Evolutionary conservation across 1,140 invertebrate genomes (phyloP).

Genomic region (Stegodyphus mimosarum): DNA sequence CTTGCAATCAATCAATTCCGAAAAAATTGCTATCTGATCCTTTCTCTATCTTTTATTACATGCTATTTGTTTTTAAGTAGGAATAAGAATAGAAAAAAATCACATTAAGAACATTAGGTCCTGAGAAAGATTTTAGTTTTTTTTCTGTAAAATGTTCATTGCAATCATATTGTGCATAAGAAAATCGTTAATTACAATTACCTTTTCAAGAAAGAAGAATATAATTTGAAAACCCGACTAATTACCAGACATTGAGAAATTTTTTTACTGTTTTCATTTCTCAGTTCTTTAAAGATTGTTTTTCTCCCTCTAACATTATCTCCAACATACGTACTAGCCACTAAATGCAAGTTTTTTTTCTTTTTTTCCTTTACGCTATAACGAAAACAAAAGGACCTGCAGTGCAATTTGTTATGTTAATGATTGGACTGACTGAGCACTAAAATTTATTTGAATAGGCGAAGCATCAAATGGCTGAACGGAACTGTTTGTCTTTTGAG

Average conservation of each 20-base stretch:
- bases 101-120: conserved; percentile 14
- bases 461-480: conserved; percentile 21
- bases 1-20: conserved; percentile 10
- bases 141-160: neutral
- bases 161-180: conserved; percentile 45
- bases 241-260: conserved; percentile 22
- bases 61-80: conserved; percentile 37
- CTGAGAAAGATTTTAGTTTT: neutral
- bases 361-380: neutral
- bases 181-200: conserved; percentile 57
- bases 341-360: neutral
- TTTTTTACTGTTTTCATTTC: neutral
- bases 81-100: neutral
- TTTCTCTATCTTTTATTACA: conserved; percentile 24
- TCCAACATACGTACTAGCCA: conserved; percentile 9
- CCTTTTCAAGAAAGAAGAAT: conserved; percentile 28
- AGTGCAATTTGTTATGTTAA: conserved; percentile 41
- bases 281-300: conserved; percentile 17
- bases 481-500: conserved; percentile 18
- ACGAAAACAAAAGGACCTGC: conserved; percentile 13
- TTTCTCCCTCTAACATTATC: conserved; percentile 28
- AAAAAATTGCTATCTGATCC: conserved; percentile 27
- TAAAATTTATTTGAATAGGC: conserved; percentile 38
- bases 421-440: conserved; percentile 15
- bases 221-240: conserved; percentile 35